Base-by-base conservation (phyloP, 2,888 invertebrate species). In the Pseudanteris insignis region DNA sequence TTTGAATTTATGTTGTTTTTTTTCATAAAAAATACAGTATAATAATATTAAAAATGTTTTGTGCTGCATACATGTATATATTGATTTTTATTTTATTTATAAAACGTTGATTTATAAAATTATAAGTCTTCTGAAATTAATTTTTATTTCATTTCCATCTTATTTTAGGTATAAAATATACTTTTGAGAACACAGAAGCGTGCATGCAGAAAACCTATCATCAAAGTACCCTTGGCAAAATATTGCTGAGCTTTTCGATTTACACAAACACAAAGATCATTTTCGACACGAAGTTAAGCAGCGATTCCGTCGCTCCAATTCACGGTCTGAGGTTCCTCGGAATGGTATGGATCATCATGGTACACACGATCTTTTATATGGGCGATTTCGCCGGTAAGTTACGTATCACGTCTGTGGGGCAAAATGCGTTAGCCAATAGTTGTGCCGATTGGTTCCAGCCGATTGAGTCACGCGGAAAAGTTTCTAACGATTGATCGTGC, bases 261-360 rank as follows among this genome's bases (percentile, higher is more conserved):
- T 81, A 82, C 40, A 77, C 81, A 2, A 86, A 84, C 61, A 74
- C 80, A 0, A 79, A 72, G 43, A 72, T 74, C 3, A 76, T 85
- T 28, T 73, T 84, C 9, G 72, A 74, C 18, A 81, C 81, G 0
- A 73, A 76, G 10, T 38, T 78, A 2, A 62, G 71, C 2, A 26
- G 68, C 0, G 78, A 80, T 10, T 72, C 80, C 0, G 63, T 86
- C 1, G 64, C 73, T 0, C 72, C 77, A 2, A 75, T 86, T 8
- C 84, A 85, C 63, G 85, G 85, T 0, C 50, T 85, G 6, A 77
- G 83, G 63, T 83, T 85, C 63, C 71, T 86, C 11, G 81, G 83
- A 10, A 85, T 86, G 83, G 64, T 82, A 15, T 86, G 86, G 84
- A 83, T 86, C 11, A 81, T 86, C 32, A 70, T 83, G 54, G 83